Percentiles rank a stretch among this genome's conserved stretches.
These are phyloP conservation scores for Capromys pilorides DNA, from an alignment of 2,797 vertebrate species.

Conservation along the genomic window DNA sequence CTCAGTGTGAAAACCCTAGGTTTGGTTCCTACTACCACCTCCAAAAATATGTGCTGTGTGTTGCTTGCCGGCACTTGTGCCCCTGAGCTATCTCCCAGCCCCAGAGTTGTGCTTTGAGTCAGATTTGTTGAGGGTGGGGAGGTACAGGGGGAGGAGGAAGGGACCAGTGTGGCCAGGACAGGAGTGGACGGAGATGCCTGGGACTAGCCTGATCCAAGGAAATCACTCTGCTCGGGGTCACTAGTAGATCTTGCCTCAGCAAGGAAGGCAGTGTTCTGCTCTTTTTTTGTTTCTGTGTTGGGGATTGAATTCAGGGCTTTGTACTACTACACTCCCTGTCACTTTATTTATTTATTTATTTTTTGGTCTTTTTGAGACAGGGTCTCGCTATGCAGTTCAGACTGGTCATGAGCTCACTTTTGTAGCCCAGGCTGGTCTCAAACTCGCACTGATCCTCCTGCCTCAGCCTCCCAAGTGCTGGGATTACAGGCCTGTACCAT, in stretches of 20 bases:
- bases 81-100: no score
- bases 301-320: neutral
- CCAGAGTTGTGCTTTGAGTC: neutral
- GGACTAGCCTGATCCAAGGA: neutral
- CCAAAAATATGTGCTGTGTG: neutral
- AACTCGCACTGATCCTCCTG: no score
- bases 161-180: neutral
- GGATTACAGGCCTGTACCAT: no score
- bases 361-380: no score
- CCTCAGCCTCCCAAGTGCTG: no score
- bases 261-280: neutral
- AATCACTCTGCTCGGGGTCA: neutral
- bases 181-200: neutral
- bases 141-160: accelerated
- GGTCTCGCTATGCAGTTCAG: no score
- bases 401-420: no score
- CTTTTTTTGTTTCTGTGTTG: neutral
- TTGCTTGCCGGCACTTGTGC: neutral
- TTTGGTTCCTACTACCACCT: neutral
- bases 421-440: no score
- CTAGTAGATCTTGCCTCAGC: neutral
- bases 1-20: neutral
- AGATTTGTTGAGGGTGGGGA: neutral
- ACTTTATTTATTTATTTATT: no score
- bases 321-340: neutral